phyloP scores from a whole-genome alignment of 2,888 invertebrate genomes.

The Phengaris alcon region DNA sequence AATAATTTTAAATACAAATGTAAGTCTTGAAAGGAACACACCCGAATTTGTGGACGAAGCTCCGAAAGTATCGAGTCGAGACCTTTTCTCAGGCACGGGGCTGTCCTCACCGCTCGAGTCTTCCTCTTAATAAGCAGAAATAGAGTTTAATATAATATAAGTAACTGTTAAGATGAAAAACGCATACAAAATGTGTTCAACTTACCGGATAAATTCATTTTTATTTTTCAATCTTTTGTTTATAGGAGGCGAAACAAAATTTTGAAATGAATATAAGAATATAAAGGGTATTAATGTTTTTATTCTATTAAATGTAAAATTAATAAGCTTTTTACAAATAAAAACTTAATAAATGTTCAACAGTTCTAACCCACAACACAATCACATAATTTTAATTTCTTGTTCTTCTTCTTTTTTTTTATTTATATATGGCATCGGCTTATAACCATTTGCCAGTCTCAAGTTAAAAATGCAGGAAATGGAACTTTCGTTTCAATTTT shows the following conservation, averaged over 20 bases:
- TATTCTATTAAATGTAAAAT: not conserved
- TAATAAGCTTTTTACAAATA: not conserved
- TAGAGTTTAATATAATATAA: not conserved
- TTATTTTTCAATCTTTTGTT: not conserved
- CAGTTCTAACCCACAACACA: not conserved
- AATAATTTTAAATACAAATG: constrained; percentile 3
- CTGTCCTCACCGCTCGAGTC: constrained; percentile 66
- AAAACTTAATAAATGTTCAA: not conserved
- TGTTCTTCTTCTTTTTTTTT: too few species aligned
- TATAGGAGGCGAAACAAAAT: not conserved
- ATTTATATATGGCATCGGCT: too few species aligned
- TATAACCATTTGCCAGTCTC: too few species aligned
- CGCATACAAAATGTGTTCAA: not conserved
- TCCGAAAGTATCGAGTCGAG: constrained; percentile 59
- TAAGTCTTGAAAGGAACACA: constrained; percentile 39
- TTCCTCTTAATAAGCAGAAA: constrained; percentile 46
- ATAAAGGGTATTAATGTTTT: too few species aligned
- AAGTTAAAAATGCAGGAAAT: too few species aligned
- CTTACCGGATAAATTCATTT: constrained; percentile 24
- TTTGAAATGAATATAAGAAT: not conserved
- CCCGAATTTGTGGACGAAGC: constrained; percentile 72
- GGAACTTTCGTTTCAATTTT: too few species aligned
- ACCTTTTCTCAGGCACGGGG: constrained; percentile 56
- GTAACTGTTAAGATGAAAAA: not conserved
- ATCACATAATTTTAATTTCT: too few species aligned